These are phyloP conservation scores for Zelleria hepariella DNA, from an alignment of 2,888 invertebrate genomes.

Conservation along the genomic window DNA sequence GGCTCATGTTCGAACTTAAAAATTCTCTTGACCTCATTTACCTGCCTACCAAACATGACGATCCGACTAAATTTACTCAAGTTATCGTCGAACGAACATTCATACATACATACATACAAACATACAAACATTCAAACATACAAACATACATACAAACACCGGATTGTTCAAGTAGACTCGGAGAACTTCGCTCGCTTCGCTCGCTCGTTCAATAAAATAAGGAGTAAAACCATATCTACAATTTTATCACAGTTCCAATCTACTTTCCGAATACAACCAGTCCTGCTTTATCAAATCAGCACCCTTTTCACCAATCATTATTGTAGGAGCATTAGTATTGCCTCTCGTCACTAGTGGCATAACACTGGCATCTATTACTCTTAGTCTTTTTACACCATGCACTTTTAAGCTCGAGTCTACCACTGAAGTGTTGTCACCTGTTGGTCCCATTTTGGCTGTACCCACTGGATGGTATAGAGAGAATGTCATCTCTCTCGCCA, in stretches of 20 bases:
- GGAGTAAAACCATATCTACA: no score
- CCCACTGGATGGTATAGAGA: slow-evolving; percentile 67
- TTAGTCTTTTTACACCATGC: slow-evolving; percentile 41
- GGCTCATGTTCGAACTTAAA: no score
- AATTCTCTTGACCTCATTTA: no score
- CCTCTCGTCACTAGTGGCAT: slow-evolving; percentile 52
- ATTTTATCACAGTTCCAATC: background rate
- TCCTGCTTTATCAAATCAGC: slow-evolving; percentile 5
- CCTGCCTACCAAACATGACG: no score
- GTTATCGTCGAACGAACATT: no score
- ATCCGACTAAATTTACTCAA: no score
- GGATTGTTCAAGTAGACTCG: no score
- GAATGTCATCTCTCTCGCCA: slow-evolving; percentile 29
- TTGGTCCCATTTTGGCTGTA: slow-evolving; percentile 67
- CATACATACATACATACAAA: no score
- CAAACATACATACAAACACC: no score
- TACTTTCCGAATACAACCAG: background rate
- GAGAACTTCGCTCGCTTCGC: no score
- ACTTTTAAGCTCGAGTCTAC: slow-evolving; percentile 31
- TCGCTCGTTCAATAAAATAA: no score
- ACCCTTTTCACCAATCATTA: slow-evolving; percentile 29
- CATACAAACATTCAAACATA: no score
- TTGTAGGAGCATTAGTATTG: slow-evolving; percentile 55
- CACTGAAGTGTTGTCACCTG: slow-evolving; percentile 25
- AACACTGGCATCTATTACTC: slow-evolving; percentile 43